Conservation (phyloP, 2,113 vertebrate species). For the Phycodurus eques region DNA sequence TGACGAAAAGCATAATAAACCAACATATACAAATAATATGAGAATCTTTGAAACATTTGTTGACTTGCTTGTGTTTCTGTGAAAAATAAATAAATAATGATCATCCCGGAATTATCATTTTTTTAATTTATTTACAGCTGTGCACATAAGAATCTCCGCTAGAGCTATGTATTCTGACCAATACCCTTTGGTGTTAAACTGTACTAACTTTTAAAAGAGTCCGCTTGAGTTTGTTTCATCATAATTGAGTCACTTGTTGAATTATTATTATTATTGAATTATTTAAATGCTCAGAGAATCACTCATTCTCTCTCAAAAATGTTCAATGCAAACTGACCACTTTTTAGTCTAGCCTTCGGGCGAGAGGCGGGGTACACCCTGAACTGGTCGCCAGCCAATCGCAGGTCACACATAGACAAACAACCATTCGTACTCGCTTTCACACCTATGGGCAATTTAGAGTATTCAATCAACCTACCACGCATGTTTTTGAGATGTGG, state of each 20-base stretch:
- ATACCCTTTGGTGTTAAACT: not conserved
- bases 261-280: too few relatives aligned
- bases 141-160: not conserved
- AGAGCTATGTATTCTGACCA: not conserved
- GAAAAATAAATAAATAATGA: constrained; percentile 63
- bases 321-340: too few relatives aligned
- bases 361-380: too few relatives aligned
- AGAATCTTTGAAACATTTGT: constrained; percentile 48
- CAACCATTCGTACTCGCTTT: too few relatives aligned
- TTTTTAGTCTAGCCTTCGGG: too few relatives aligned
- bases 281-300: too few relatives aligned
- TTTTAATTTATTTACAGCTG: not conserved
- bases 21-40: constrained; percentile 29
- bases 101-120: constrained; percentile 23
- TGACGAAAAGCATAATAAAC: constrained; percentile 8
- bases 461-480: too few relatives aligned
- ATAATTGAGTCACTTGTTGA: not conserved
- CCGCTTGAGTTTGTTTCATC: not conserved
- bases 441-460: too few relatives aligned
- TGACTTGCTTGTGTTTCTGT: constrained; percentile 60
- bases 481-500: too few relatives aligned
- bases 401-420: too few relatives aligned
- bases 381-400: too few relatives aligned
- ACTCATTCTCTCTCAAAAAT: too few relatives aligned
- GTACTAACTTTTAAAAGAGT: not conserved